Percentiles rank a stretch among this genome's conserved stretches.
Conservation (phyloP, 2,888 invertebrate genomes). For the Lamellibrachia columna region DNA sequence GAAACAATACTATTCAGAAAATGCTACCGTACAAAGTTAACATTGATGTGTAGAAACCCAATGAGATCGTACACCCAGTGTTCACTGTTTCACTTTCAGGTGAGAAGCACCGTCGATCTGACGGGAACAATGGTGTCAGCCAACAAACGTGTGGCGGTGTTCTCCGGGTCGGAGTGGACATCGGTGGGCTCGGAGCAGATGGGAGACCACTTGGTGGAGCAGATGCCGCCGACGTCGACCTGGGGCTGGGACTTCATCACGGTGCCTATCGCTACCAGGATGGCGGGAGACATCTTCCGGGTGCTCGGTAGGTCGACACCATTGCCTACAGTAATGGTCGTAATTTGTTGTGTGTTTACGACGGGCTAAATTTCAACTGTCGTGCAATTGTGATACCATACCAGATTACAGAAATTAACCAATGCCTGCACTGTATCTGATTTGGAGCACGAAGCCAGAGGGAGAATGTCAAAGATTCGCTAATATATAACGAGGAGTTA, state of each 20-base stretch:
- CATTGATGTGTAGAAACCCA: too few relatives aligned
- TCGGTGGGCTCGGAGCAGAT: slow-evolving; percentile 42
- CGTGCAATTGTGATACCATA: too few relatives aligned
- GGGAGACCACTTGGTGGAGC: slow-evolving; percentile 53
- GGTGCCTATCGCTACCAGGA: slow-evolving; percentile 50
- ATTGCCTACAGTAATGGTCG: background rate
- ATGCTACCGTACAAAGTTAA: too few relatives aligned
- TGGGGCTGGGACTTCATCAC: slow-evolving; percentile 54
- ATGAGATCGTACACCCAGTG: too few relatives aligned
- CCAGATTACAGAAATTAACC: too few relatives aligned
- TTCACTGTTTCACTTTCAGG: slow-evolving; percentile 19
- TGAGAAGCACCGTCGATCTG: slow-evolving; percentile 45
- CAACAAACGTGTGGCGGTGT: slow-evolving; percentile 46
- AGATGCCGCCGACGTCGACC: slow-evolving; percentile 47
- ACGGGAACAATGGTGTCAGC: slow-evolving; percentile 48
- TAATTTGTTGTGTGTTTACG: too few relatives aligned
- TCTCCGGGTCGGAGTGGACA: slow-evolving; percentile 50
- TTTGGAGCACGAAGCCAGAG: too few relatives aligned
- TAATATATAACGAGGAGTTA: too few relatives aligned
- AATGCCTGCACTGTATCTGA: too few relatives aligned
- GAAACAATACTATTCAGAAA: too few relatives aligned
- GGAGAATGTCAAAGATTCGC: too few relatives aligned
- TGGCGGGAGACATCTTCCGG: slow-evolving; percentile 50
- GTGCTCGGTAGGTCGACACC: slow-evolving; percentile 40
- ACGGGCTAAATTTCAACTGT: too few relatives aligned